A percentile compares a stretch with the other conserved stretches of the same genome.
phyloP scores from a whole-genome alignment of 2,797 vertebrate species.

The Morus bassanus region DNA sequence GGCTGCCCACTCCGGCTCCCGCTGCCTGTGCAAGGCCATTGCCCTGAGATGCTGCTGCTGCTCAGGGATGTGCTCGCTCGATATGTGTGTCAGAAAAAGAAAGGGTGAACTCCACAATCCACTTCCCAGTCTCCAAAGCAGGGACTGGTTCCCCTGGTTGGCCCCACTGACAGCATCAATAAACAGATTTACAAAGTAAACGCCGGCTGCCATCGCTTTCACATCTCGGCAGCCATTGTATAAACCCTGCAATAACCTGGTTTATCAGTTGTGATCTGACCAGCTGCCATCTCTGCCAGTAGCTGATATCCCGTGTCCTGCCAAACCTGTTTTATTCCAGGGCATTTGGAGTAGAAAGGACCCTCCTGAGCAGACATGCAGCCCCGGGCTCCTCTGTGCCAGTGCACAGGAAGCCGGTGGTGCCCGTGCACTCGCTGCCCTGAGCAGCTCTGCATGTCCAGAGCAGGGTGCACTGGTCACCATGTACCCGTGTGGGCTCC shows the following conservation, averaged over 20 bases:
- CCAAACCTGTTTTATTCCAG: not conserved
- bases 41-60: not conserved
- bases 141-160: not conserved
- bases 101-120: not conserved
- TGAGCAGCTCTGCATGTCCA: not conserved
- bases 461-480: not conserved
- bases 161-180: accelerated
- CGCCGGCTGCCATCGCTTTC: accelerated
- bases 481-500: not conserved
- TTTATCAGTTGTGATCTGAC: accelerated
- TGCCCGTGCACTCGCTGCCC: not conserved
- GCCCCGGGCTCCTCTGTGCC: not conserved
- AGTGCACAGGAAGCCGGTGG: accelerated
- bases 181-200: not conserved
- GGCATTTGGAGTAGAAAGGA: not conserved
- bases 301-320: accelerated
- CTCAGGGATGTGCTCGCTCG: accelerated
- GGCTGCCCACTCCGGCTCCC: not conserved
- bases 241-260: not conserved
- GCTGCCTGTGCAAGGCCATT: too few relatives aligned
- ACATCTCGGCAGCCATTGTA: accelerated
- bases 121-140: not conserved
- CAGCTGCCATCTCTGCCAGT: not conserved
- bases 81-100: accelerated
- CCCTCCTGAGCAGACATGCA: accelerated